Percentiles rank a stretch among this genome's conserved stretches.
phyloP scores from a whole-genome alignment of 2,888 invertebrate species.

The Invenusta paracnida region DNA sequence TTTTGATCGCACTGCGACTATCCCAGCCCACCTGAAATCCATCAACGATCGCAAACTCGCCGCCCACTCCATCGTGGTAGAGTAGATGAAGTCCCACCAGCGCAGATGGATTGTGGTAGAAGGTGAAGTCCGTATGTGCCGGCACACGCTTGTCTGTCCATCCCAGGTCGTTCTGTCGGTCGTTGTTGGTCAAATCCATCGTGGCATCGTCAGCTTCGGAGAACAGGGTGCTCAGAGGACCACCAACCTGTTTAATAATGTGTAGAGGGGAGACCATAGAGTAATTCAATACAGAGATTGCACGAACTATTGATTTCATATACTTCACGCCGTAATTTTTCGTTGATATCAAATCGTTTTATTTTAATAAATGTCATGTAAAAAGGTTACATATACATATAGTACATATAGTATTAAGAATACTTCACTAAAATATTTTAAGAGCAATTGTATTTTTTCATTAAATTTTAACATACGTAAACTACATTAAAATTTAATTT shows the following conservation, averaged over 20 bases:
- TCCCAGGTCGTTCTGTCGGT: slow-evolving; percentile 33
- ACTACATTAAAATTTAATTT: no score
- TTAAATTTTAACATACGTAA: no score
- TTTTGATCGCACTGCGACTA: no score
- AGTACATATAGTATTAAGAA: no score
- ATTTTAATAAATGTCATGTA: no score
- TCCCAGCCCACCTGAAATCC: slow-evolving; percentile 34
- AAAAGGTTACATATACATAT: no score
- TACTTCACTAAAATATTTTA: no score
- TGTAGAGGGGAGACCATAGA: neutral
- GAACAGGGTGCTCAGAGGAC: slow-evolving; percentile 33
- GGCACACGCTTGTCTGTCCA: slow-evolving; percentile 24
- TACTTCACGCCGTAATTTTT: neutral
- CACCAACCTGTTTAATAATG: slow-evolving; percentile 11
- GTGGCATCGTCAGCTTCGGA: slow-evolving; percentile 39
- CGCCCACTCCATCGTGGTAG: slow-evolving; percentile 32
- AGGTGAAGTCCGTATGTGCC: slow-evolving; percentile 36
- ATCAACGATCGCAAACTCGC: slow-evolving; percentile 35
- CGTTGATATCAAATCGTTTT: no score
- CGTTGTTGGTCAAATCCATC: slow-evolving; percentile 35
- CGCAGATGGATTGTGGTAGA: slow-evolving; percentile 31
- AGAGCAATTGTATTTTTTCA: no score
- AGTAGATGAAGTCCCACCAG: slow-evolving; percentile 39
- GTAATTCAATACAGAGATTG: neutral
- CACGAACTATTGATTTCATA: neutral